These are phyloP conservation scores for Muschampia plurimacula DNA, from an alignment of 2,888 invertebrate species.

Conservation along the genomic window DNA sequence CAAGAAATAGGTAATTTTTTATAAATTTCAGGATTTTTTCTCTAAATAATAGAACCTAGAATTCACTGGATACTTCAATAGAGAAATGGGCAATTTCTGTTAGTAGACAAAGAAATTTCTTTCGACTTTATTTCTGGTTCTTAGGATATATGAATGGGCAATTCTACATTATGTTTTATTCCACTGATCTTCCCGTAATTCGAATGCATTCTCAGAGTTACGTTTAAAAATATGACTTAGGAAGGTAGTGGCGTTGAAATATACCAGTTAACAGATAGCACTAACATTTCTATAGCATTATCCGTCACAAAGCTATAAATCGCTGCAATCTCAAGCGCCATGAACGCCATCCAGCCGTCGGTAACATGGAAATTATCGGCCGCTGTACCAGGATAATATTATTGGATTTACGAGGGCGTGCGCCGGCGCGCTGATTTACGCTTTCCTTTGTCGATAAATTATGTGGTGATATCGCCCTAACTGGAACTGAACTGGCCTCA, in stretches of 20 bases:
- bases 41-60: too few species aligned
- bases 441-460: conserved; percentile 78
- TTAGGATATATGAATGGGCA: not conserved
- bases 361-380: conserved; percentile 60
- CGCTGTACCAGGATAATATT: conserved; percentile 72
- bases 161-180: not conserved
- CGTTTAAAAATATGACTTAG: not conserved
- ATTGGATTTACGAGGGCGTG: conserved; percentile 79
- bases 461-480: conserved; percentile 48
- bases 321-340: conserved; percentile 40
- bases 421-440: conserved; percentile 79
- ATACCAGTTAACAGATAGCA: conserved; percentile 23
- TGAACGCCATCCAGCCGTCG: conserved; percentile 36
- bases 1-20: too few species aligned
- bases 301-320: conserved; percentile 40
- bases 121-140: too few species aligned
- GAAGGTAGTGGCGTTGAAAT: not conserved
- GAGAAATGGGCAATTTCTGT: too few species aligned
- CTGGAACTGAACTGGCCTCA: not conserved
- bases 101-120: too few species aligned
- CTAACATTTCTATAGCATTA: conserved; percentile 12
- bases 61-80: too few species aligned
- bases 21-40: too few species aligned
- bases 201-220: not conserved
- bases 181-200: not conserved